These are phyloP conservation scores for Choloepus didactylus DNA, from an alignment of 2,797 vertebrate genomes.

Conservation along the genomic window DNA sequence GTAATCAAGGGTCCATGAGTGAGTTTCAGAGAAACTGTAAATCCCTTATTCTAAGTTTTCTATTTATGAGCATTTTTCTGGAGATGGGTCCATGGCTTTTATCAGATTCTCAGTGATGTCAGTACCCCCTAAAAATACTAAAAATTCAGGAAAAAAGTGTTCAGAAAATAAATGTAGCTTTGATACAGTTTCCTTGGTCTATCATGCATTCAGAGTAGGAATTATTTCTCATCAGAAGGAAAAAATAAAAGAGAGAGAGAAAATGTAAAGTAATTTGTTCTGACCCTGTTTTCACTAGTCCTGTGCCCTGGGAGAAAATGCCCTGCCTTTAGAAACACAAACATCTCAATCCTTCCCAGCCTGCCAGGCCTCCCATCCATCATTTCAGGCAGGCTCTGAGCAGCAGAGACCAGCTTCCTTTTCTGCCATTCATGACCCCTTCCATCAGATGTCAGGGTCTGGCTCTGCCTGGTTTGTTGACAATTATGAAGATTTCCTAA, in stretches of 20 bases:
- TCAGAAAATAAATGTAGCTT: not conserved
- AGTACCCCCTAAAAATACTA: slow-evolving; percentile 33
- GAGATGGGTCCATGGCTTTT: not conserved
- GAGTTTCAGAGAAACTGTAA: slow-evolving; percentile 27
- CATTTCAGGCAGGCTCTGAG: slow-evolving; percentile 58
- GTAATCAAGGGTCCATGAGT: not conserved
- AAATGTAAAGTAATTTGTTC: slow-evolving; percentile 72
- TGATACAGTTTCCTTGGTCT: slow-evolving; percentile 4
- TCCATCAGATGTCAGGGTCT: slow-evolving; percentile 56
- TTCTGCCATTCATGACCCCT: slow-evolving; percentile 46
- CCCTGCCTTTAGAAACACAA: slow-evolving; percentile 65
- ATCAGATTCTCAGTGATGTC: slow-evolving; percentile 26
- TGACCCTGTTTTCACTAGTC: slow-evolving; percentile 61
- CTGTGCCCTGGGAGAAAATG: slow-evolving; percentile 65
- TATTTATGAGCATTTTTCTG: slow-evolving; percentile 42
- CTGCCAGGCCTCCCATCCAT: slow-evolving; percentile 59
- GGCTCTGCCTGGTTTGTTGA: slow-evolving; percentile 5
- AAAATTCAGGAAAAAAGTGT: slow-evolving; percentile 8
- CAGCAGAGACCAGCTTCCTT: not conserved
- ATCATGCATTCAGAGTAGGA: slow-evolving; percentile 26
- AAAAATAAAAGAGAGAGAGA: slow-evolving; percentile 40
- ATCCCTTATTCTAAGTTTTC: not conserved
- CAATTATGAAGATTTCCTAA: slow-evolving; percentile 57
- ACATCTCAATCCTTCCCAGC: slow-evolving; percentile 51
- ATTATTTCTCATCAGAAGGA: slow-evolving; percentile 68